Conservation (phyloP, 2,888 invertebrate species). For the Balanococcus diminutus region DNA sequence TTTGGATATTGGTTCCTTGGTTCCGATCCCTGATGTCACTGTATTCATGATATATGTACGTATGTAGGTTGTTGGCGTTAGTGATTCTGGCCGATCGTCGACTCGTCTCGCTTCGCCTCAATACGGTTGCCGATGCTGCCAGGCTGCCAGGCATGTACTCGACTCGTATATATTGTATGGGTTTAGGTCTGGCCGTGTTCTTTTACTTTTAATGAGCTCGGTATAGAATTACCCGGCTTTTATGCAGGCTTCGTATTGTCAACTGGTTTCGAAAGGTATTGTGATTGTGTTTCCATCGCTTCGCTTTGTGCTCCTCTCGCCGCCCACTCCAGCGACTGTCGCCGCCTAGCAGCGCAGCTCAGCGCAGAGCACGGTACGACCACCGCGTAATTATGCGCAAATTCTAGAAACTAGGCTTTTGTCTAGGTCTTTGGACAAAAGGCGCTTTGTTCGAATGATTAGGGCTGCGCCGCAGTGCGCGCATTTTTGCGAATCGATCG, state of each 20-base stretch:
- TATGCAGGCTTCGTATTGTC: background rate
- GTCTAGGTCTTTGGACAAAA: background rate
- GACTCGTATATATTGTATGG: background rate
- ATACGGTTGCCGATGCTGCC: too few relatives aligned
- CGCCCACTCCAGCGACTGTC: too few relatives aligned
- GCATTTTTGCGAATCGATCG: background rate
- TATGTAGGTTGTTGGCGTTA: too few relatives aligned
- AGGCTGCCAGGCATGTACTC: too few relatives aligned
- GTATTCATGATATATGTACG: too few relatives aligned
- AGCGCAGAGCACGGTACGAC: too few relatives aligned
- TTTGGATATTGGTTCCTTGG: too few relatives aligned
- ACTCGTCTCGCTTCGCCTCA: too few relatives aligned
- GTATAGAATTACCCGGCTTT: background rate
- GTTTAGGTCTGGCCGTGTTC: background rate
- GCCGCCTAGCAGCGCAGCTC: too few relatives aligned
- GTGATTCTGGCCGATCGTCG: too few relatives aligned
- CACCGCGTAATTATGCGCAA: background rate
- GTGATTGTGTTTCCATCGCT: background rate
- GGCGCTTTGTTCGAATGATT: background rate
- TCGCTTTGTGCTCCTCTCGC: background rate
- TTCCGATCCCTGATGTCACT: too few relatives aligned
- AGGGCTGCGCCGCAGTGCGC: background rate
- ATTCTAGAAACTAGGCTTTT: background rate
- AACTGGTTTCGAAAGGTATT: slow-evolving; percentile 5
- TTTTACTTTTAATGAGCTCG: too few relatives aligned